Evolutionary conservation across 2,113 vertebrate species (phyloP), one percentile per base, ranked within the genome.

Genomic region (Cavia porcellus): DNA sequence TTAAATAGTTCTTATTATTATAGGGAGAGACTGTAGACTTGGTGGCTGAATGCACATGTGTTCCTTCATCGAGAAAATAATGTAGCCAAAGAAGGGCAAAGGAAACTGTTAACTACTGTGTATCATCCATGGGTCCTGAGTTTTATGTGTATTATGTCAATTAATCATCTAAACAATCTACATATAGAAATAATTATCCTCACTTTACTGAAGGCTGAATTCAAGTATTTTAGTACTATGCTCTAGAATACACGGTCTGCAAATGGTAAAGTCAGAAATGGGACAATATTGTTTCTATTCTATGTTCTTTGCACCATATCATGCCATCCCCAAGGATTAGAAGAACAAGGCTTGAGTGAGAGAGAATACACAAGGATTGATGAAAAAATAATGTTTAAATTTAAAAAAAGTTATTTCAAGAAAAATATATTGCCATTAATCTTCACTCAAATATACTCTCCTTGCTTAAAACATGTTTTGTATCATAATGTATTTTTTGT

Each of bases 181-280:
- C 30, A 74, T 62, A 22, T 84, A 11, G 47, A 15, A 10, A 50
- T 92, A 77, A 62, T 84, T 61, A 15, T 90, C n/a, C 86, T 91
- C 50, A 64, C 93, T 95, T 89, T 95, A 61, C 22, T 89, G 66
- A 90, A 91, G 89, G 64, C 74, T 52, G 79, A 96, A 93, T 87
- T 57, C 30, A 66, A 57, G 62, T 89, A 79, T 88, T 90, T 83
- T 90, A 88, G 72, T 68, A 61, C 30, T 62, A 19, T 81, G 72
- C 20, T 20, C n/a, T 86, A 94, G 72, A 55, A 62, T 13, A 47
- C 5, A 55, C 20, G 89, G 32, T 90, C 77, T 83, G 45, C 61
- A 85, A 86, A 68, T 24, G 28, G n/a, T 80, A 86, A 19, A 91
- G 35, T 25, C 25, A 91, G 79, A 50, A 95, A 74, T 50, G 22